Percentiles rank a stretch among this genome's conserved stretches.
These are phyloP conservation scores for Eidolon dupreanum DNA, from an alignment of 2,797 vertebrate genomes.

Conservation along the genomic window DNA sequence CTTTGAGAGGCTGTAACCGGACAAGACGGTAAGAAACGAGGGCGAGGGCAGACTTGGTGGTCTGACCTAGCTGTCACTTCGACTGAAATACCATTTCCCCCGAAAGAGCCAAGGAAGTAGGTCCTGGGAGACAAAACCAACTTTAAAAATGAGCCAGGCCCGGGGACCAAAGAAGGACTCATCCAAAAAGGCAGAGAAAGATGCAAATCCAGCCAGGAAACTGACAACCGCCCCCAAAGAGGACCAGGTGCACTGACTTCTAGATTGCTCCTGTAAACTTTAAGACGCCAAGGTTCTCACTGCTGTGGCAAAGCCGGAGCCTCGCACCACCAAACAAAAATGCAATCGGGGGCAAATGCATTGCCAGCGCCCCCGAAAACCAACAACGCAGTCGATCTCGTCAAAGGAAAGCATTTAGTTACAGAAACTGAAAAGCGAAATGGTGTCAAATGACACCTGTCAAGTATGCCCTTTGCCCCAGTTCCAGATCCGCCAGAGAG, in stretches of 20 bases:
- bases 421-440: not conserved
- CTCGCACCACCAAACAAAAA: accelerated
- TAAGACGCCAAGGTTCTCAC: not conserved
- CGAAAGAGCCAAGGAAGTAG: not conserved
- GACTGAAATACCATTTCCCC: not conserved
- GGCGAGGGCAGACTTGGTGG: accelerated
- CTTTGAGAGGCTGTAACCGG: not conserved
- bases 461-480: not conserved
- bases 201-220: not conserved
- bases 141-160: not conserved
- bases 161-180: not conserved
- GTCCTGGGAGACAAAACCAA: not conserved
- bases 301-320: no score
- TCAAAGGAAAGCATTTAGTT: not conserved
- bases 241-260: not conserved
- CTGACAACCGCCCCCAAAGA: accelerated
- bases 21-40: not conserved
- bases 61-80: not conserved
- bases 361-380: not conserved
- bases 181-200: not conserved
- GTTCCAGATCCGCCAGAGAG: not conserved
- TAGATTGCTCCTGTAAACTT: accelerated
- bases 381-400: no score
- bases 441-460: not conserved
- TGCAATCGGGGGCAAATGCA: accelerated